phyloP scores from a whole-genome alignment of 1,140 invertebrate genomes.

The Pseudomyrmex concolor region DNA sequence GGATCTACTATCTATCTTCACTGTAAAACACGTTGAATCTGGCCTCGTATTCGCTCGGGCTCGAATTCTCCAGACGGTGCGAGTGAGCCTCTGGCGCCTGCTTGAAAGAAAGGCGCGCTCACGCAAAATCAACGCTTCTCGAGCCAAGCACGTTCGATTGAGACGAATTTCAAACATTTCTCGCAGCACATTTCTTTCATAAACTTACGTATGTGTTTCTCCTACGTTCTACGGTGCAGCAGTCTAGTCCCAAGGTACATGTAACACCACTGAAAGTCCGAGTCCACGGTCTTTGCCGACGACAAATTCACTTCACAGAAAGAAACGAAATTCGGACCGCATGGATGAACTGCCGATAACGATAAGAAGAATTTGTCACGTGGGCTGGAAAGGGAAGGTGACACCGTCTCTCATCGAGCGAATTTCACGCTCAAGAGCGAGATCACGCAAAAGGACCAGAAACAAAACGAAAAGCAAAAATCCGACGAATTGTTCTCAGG shows the following conservation, averaged over 20 bases:
- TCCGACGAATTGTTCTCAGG: conserved; percentile 71
- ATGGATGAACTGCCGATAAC: background rate
- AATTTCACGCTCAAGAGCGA: conserved; percentile 2
- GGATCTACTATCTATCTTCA: background rate
- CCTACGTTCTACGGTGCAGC: conserved; percentile 68
- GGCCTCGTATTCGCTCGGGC: background rate
- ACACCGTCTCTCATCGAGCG: conserved; percentile 5
- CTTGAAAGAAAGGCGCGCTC: conserved; percentile 19
- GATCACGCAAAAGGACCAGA: background rate
- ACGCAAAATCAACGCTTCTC: conserved; percentile 1
- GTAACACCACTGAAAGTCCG: conserved; percentile 62
- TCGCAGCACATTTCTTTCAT: background rate
- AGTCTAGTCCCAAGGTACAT: conserved; percentile 65
- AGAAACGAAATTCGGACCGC: conserved; percentile 17
- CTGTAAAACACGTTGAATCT: background rate
- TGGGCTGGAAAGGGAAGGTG: background rate
- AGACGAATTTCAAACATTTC: background rate
- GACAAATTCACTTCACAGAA: conserved; percentile 68
- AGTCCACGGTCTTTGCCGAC: conserved; percentile 20
- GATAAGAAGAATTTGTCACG: background rate
- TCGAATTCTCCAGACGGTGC: background rate
- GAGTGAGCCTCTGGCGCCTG: background rate
- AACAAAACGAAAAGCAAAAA: conserved; percentile 1
- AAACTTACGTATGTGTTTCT: conserved; percentile 70
- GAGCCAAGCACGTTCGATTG: background rate